Percentiles rank a stretch among this genome's conserved stretches.
Evolutionary conservation across 1,140 invertebrate species (phyloP).

Genomic region (Diorhabda elongata): DNA sequence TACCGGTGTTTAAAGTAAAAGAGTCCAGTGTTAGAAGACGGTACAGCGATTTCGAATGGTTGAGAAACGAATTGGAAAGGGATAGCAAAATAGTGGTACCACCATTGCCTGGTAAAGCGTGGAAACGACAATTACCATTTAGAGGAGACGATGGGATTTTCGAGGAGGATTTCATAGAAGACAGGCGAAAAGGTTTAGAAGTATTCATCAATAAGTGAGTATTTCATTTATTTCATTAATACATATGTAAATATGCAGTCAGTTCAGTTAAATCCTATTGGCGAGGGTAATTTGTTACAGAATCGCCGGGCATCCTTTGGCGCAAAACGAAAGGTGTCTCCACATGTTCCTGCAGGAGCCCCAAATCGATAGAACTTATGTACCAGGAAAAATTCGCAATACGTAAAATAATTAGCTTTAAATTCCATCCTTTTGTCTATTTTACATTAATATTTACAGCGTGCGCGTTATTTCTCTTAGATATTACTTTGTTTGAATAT

Average conservation of each 20-base stretch:
- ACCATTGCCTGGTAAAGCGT: slow-evolving; percentile 93
- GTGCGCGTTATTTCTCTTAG: background rate
- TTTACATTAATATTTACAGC: slow-evolving; percentile 1
- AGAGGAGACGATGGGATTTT: slow-evolving; percentile 98
- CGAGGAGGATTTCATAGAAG: slow-evolving; percentile 99
- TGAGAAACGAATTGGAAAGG: slow-evolving; percentile 96
- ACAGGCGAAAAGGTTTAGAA: slow-evolving; percentile 96
- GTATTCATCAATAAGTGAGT: slow-evolving; percentile 96
- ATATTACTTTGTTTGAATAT: background rate
- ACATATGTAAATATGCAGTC: too few relatives aligned
- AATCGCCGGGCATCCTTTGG: slow-evolving; percentile 98
- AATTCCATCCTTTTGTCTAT: slow-evolving; percentile 14
- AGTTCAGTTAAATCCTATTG: background rate
- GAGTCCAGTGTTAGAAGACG: slow-evolving; percentile 95
- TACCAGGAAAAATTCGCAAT: slow-evolving; percentile 98
- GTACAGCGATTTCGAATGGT: slow-evolving; percentile 99
- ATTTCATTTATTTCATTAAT: background rate
- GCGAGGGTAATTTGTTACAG: slow-evolving; percentile 52
- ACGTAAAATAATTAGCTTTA: slow-evolving; percentile 57
- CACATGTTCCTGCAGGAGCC: slow-evolving; percentile 99
- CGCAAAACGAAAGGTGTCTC: slow-evolving; percentile 98
- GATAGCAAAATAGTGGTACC: slow-evolving; percentile 99
- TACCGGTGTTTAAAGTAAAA: slow-evolving; percentile 99
- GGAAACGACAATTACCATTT: slow-evolving; percentile 97
- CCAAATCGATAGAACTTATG: slow-evolving; percentile 98